Evolutionary conservation across 2,888 invertebrate species (phyloP).

Genomic region (Latrodectus hesperus): DNA sequence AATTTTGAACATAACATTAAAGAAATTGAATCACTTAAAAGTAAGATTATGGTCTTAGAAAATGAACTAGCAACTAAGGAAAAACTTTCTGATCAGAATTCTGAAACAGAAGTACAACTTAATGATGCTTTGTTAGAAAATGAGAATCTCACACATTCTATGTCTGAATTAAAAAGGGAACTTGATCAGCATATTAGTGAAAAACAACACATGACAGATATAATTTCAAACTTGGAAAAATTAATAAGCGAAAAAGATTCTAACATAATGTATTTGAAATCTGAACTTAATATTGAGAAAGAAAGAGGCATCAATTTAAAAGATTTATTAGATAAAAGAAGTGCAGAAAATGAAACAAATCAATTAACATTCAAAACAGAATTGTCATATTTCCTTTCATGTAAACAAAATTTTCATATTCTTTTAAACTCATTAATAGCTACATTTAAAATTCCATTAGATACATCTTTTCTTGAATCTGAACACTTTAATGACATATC

Average conservation of each 20-base stretch:
- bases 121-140: conserved; percentile 15
- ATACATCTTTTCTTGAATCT: conserved; percentile 19
- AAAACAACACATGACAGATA: conserved; percentile 1
- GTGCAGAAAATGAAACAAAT: background rate
- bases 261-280: conserved; percentile 7
- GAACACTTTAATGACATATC: conserved; percentile 15
- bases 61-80: background rate
- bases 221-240: background rate
- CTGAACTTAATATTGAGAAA: background rate
- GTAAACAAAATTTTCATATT: conserved; percentile 22
- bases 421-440: conserved; percentile 12
- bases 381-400: conserved; percentile 7
- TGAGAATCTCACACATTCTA: background rate
- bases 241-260: conserved; percentile 12
- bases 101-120: background rate
- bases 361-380: conserved; percentile 11
- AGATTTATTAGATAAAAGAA: conserved; percentile 6
- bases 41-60: conserved; percentile 73
- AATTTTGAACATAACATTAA: conserved; percentile 82
- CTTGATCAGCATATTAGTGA: conserved; percentile 3
- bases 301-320: conserved; percentile 5
- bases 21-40: conserved; percentile 88
- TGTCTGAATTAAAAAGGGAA: conserved; percentile 9
- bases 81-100: conserved; percentile 24
- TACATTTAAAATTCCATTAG: conserved; percentile 5